Evolutionary conservation across 2,888 invertebrate species (phyloP).

Genomic region (Hofmannophila pseudospretella): DNA sequence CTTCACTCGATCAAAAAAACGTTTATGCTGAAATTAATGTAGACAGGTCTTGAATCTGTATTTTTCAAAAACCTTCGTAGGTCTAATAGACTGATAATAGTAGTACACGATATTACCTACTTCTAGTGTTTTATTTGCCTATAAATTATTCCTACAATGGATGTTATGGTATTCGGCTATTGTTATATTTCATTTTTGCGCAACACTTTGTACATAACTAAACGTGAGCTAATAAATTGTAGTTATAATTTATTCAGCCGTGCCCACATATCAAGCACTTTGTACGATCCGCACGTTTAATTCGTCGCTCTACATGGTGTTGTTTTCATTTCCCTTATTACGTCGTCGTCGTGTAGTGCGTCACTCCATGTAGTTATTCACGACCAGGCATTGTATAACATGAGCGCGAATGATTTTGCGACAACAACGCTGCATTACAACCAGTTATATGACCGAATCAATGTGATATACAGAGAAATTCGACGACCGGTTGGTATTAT

Average conservation of each 20-base stretch:
- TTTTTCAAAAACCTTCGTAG: no score
- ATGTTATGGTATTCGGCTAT: no score
- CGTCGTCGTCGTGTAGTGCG: constrained; percentile 35
- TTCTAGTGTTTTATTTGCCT: no score
- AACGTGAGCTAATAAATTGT: constrained; percentile 14
- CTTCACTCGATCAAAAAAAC: no score
- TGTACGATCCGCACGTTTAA: constrained; percentile 12
- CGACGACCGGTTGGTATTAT: no score
- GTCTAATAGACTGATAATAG: no score
- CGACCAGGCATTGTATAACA: constrained; percentile 3
- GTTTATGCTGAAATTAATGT: no score
- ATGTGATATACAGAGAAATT: not conserved
- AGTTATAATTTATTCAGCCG: constrained; percentile 16
- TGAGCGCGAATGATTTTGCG: constrained; percentile 27
- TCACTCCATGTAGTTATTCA: constrained; percentile 25
- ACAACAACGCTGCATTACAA: constrained; percentile 6
- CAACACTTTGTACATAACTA: no score
- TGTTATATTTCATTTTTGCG: no score
- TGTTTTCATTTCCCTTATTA: constrained; percentile 33
- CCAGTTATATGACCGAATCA: not conserved
- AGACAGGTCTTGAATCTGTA: no score
- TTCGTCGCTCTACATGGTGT: constrained; percentile 28
- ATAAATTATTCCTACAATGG: no score
- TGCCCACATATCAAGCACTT: constrained; percentile 12
- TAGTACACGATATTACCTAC: no score